Evolutionary conservation across 2,113 vertebrate genomes (phyloP).

Genomic region (Sander vitreus): DNA sequence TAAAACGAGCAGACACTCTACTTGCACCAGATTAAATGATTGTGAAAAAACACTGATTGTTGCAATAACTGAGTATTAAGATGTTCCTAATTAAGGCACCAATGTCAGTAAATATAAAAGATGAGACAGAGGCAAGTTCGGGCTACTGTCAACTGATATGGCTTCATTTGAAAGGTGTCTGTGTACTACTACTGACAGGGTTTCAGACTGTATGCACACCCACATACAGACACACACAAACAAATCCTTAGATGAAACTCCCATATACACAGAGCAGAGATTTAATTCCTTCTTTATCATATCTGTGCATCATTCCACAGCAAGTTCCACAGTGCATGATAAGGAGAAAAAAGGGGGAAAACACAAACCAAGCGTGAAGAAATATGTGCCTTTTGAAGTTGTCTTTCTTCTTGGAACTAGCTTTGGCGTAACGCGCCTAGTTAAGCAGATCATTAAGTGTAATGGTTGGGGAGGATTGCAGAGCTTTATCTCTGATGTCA

Average conservation of each 20-base stretch:
- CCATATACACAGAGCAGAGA: slow-evolving; percentile 33
- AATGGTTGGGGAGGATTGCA: slow-evolving; percentile 80
- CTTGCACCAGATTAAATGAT: background rate
- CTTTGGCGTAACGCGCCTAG: slow-evolving; percentile 71
- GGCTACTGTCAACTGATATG: slow-evolving; percentile 4
- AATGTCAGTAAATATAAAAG: slow-evolving; percentile 20
- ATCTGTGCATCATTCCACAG: slow-evolving; percentile 58
- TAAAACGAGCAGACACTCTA: background rate
- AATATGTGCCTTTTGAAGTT: slow-evolving; percentile 73
- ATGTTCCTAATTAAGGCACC: slow-evolving; percentile 6
- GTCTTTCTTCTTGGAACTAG: slow-evolving; percentile 69
- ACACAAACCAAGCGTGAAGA: slow-evolving; percentile 54
- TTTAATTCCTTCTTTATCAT: slow-evolving; percentile 62
- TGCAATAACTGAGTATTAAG: slow-evolving; percentile 16
- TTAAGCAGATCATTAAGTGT: slow-evolving; percentile 81
- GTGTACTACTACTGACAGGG: background rate
- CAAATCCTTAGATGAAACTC: slow-evolving; percentile 36
- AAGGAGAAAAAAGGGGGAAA: slow-evolving; percentile 39
- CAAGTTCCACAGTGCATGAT: slow-evolving; percentile 42
- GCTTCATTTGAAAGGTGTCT: slow-evolving; percentile 38
- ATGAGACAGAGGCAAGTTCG: slow-evolving; percentile 23
- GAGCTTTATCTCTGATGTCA: slow-evolving; percentile 78
- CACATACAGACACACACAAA: slow-evolving; percentile 13
- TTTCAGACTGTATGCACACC: slow-evolving; percentile 17
- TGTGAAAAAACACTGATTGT: background rate